Base-by-base conservation (phyloP, 2,797 vertebrate species). In the Sylvia borin region DNA sequence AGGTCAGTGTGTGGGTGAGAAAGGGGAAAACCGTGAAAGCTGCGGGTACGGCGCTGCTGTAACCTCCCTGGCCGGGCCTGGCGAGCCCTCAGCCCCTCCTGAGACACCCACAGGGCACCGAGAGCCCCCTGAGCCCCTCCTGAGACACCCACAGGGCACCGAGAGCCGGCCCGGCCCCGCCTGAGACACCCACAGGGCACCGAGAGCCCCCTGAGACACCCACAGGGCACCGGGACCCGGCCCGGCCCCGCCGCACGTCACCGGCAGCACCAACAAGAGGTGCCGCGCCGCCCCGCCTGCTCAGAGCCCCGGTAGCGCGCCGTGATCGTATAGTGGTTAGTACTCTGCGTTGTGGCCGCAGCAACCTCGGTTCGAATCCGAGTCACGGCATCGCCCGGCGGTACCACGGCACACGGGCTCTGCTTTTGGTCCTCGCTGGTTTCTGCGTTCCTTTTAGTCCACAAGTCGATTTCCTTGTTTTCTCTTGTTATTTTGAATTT, bases 281-380 rank as follows among this genome's bases (percentile, higher is more conserved):
- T 13, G 40, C 29, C 17, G 58, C 24, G 81, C 50, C 34, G 20
- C 3, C 0, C 0, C 6, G 1, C 3, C 2, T 0, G 7, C 15
- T 1, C 38, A 53, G 48, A 83, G 76, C 60, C 67, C 67, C 67
- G 40, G 85, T 80, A 88, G 85, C 68, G 60, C 75, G 80, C 61
- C 16, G n/a, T 61, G 88, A 54, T 54, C 18, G n/a, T 82, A 92
- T 80, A 95, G 97, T 90, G 97, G 96, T 95, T 85, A 97, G 96
- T 96, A 98, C 98, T 98, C 98, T 98, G 98, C 98, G 98, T 98
- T 98, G 99, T 98, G 98, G 98, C 98, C 98, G 98, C 98, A 98
- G 98, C 98, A 99, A 98, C 98, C 98, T 98, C 98, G 98, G 98
- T 98, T 99, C 98, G 98, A 98, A 98, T 98, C 98, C 98, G 50